Evolutionary conservation across 2,888 invertebrate genomes (phyloP).

Genomic region (Leptarthrus brevirostris): DNA sequence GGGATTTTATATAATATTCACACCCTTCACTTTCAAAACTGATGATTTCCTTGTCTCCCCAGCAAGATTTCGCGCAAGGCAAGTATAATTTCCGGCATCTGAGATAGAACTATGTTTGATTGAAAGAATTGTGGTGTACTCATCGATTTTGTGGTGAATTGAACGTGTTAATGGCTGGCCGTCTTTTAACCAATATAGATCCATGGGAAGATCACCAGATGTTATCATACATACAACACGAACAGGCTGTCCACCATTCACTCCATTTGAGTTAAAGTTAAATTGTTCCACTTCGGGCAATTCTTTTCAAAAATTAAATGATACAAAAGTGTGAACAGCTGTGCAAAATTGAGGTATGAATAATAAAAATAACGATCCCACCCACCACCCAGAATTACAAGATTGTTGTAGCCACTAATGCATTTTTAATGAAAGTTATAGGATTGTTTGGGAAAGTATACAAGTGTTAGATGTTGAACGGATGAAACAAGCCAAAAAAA

Average conservation of each 20-base stretch:
- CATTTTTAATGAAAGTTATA: too few species aligned
- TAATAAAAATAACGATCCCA: not conserved
- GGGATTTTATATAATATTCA: too few species aligned
- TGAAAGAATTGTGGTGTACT: slow-evolving; percentile 68
- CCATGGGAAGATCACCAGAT: slow-evolving; percentile 83
- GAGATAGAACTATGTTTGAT: slow-evolving; percentile 66
- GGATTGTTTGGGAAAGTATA: too few species aligned
- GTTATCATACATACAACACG: slow-evolving; percentile 75
- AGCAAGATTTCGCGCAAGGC: slow-evolving; percentile 71
- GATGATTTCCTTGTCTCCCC: slow-evolving; percentile 70
- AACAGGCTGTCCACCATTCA: slow-evolving; percentile 69
- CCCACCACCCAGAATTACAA: not conserved
- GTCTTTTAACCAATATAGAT: slow-evolving; percentile 74
- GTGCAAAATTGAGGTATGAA: not conserved
- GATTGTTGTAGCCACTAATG: too few species aligned
- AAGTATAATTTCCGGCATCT: slow-evolving; percentile 71
- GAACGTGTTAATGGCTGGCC: slow-evolving; percentile 64
- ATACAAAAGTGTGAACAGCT: not conserved
- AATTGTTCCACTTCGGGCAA: slow-evolving; percentile 70
- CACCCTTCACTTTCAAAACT: slow-evolving; percentile 72
- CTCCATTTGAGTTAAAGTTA: slow-evolving; percentile 68
- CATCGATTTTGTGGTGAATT: slow-evolving; percentile 68
- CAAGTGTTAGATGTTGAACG: not conserved
- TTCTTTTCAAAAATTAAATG: slow-evolving; percentile 59
- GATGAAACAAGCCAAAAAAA: slow-evolving; percentile 24